Conservation (phyloP, 2,113 vertebrate genomes). For the Gallinago undulata region DNA sequence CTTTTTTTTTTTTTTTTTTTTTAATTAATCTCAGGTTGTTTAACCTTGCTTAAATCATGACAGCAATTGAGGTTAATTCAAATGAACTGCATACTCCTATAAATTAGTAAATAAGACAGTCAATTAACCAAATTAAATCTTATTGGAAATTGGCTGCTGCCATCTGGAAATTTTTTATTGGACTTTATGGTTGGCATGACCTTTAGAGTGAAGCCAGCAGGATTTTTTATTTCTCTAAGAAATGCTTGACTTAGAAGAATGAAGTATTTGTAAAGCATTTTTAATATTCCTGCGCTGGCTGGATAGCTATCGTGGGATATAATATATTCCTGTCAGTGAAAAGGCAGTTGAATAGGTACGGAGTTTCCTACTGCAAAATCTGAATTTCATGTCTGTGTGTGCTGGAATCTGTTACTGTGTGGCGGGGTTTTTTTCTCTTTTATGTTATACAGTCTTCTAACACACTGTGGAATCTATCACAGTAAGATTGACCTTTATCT, state of each 20-base stretch:
- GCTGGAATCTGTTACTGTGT: neutral
- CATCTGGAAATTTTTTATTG: constrained; percentile 67
- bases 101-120: constrained; percentile 72
- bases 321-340: neutral
- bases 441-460: neutral
- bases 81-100: constrained; percentile 60
- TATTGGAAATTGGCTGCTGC: constrained; percentile 64
- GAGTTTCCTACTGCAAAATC: neutral
- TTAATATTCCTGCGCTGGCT: neutral
- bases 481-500: neutral
- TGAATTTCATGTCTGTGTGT: neutral
- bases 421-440: neutral
- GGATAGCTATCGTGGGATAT: neutral
- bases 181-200: constrained; percentile 47
- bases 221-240: constrained; percentile 24
- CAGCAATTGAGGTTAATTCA: constrained; percentile 64
- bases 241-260: constrained; percentile 1
- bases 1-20: neutral
- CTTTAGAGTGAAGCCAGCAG: constrained; percentile 22
- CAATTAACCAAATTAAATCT: constrained; percentile 67
- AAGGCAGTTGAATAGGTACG: neutral
- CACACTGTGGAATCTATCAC: neutral
- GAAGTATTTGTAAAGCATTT: constrained; percentile 12
- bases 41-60: constrained; percentile 63
- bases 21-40: neutral